A percentile compares a stretch with the other conserved stretches of the same genome.
Evolutionary conservation across 2,888 invertebrate genomes (phyloP).

Genomic region (Dastarcus helophoroides): DNA sequence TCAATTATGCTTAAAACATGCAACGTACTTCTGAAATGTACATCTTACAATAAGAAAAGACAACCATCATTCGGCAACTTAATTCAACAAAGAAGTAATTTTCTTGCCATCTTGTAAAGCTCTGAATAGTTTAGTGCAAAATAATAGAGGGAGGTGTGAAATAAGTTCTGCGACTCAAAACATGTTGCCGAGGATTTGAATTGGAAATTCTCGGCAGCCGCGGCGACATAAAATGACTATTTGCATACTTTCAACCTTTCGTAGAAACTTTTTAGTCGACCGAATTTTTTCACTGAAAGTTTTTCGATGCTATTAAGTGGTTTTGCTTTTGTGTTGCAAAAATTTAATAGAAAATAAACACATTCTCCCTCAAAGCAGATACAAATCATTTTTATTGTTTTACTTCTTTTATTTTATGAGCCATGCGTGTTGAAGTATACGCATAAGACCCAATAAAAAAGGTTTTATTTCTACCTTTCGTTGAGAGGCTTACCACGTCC

Average conservation of each 20-base stretch:
- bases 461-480: neutral
- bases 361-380: neutral
- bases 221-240: slow-evolving; percentile 19
- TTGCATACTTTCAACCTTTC: slow-evolving; percentile 20
- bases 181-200: slow-evolving; percentile 20
- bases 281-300: slow-evolving; percentile 13
- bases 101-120: too few relatives aligned
- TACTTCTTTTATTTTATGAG: slow-evolving; percentile 12
- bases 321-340: too few relatives aligned
- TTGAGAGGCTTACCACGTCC: slow-evolving; percentile 1
- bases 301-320: slow-evolving; percentile 3
- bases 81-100: too few relatives aligned
- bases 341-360: neutral
- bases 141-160: too few relatives aligned
- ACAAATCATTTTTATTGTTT: slow-evolving; percentile 16
- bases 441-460: slow-evolving; percentile 10
- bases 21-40: too few relatives aligned
- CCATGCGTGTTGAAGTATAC: slow-evolving; percentile 10
- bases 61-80: too few relatives aligned
- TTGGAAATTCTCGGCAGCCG: slow-evolving; percentile 18
- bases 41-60: too few relatives aligned
- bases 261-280: slow-evolving; percentile 16
- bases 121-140: too few relatives aligned
- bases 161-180: too few relatives aligned
- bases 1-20: too few relatives aligned